Evolutionary conservation across 2,888 invertebrate species (phyloP), one percentile per base, ranked within the genome.

Genomic region (Sinhomidia bicolor): DNA sequence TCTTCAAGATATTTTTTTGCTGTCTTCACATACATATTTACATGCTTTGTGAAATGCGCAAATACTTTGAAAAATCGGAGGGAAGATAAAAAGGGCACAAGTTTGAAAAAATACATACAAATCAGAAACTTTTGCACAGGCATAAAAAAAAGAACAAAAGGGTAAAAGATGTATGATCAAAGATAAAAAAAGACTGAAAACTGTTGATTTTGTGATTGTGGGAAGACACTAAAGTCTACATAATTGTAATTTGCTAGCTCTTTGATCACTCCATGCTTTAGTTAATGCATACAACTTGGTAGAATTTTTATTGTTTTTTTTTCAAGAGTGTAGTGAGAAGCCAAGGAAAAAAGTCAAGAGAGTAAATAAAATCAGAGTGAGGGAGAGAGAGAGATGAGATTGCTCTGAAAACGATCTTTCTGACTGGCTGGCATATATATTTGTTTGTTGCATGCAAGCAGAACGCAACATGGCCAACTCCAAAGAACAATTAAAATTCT

Each of bases 401-500:
- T 12, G 14, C 20, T 54, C 20, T 54, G 6, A n/a, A n/a, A n/a
- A n/a, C n/a, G n/a, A n/a, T n/a, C n/a, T n/a, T n/a, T n/a, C n/a
- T n/a, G n/a, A n/a, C n/a, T n/a, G n/a, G n/a, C n/a, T n/a, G n/a
- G n/a, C n/a, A n/a, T n/a, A n/a, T n/a, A n/a, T n/a, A n/a, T n/a
- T n/a, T n/a, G n/a, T n/a, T n/a, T 20, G 57, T 1, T 6, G 3
- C 14, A 1, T 60, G 60, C 6, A 26, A 12, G 60, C 14, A 20
- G 54, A n/a, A 54, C 54, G 17, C 20, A 20, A 51, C 54, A 54
- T 54, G 12, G 9, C 14, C 14, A 65, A 14, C 60, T 60, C 60
- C 60, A 68, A 68, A 10, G 41, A 68, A 41, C 68, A 68, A 68
- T 68, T 68, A 68, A 68, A 68, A 41, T 68, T 68, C 41, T 68